Conservation (phyloP, 2,888 invertebrate genomes). For the Parasteatoda lunata region DNA sequence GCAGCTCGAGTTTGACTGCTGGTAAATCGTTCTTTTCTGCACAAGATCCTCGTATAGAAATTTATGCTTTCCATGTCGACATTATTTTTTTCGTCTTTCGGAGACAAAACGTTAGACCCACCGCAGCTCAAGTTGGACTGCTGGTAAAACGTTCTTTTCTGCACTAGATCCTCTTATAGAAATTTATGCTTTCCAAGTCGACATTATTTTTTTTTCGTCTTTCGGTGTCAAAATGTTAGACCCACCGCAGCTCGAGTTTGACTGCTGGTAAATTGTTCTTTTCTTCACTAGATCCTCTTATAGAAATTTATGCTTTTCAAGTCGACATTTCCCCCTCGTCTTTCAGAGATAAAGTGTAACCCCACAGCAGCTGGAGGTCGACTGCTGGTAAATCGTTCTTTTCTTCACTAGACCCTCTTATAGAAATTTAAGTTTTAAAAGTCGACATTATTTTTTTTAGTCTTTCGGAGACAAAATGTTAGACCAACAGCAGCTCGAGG, state of each 20-base stretch:
- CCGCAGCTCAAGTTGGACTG: too few species aligned
- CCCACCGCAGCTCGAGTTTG: too few species aligned
- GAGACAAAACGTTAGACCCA: not conserved
- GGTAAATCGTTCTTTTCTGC: too few species aligned
- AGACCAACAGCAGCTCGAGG: too few species aligned
- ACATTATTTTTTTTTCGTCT: not conserved
- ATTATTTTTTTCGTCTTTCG: not conserved
- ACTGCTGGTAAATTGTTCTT: too few species aligned
- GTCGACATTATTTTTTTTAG: not conserved
- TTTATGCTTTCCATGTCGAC: not conserved
- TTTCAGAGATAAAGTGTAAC: not conserved
- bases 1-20: too few species aligned
- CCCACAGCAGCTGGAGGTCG: too few species aligned
- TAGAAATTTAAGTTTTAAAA: not conserved
- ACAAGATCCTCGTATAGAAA: too few species aligned
- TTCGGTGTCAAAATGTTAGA: not conserved
- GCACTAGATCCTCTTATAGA: not conserved
- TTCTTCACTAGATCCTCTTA: too few species aligned
- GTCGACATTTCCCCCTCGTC: not conserved
- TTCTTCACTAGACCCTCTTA: not conserved
- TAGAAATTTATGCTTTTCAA: not conserved
- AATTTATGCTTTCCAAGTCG: not conserved
- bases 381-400: not conserved
- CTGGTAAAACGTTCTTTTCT: not conserved
- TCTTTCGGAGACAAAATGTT: not conserved